Base-by-base conservation (phyloP, 2,113 vertebrate species). In the Thunnus maccoyii region DNA sequence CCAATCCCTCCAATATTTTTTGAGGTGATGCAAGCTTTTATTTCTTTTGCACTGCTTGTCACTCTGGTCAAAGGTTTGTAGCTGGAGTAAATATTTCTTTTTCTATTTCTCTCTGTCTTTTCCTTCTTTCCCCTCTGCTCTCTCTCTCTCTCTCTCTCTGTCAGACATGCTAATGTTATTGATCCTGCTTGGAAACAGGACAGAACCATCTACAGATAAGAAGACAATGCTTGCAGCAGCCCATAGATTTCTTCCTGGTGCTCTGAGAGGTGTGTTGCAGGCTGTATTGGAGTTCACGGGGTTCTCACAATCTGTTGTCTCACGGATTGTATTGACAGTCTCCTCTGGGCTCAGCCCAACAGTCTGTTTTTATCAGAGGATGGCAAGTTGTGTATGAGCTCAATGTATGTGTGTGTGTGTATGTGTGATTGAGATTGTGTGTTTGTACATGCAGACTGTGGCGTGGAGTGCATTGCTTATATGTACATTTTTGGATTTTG, bases 281-380 rank as follows among this genome's bases (percentile, higher is more conserved):
- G 76, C 85, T 82, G 75, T 84, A 91, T 91, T 5, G 82, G 88
- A 89, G 89, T 90, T 91, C 88, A 88, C 69, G 27, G 85, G 88
- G 90, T 93, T 92, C 89, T 90, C 88, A 87, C 91, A 88, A 91
- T 91, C 89, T 87, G 87, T 90, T 89, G 89, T 89, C 54, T 76
- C 32, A 76, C 78, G 13, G 61, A 84, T 85, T 76, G 76, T 86
- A 93, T 93, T 58, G 89, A 91, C 89, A 57, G 52, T 66, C 70
- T 85, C 69, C 82, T 84, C 74, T 63, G 67, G 79, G 86, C 73
- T 90, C 72, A 17, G 74, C 61, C 56, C 52, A 75, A 75, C 79
- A 58, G 69, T 82, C 78, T 87, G 70, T 74, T 90, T 89, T 76
- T 66, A 83, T 86, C 80, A 80, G 72, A 70, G 30, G 63, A 51